A percentile compares a stretch with the other conserved stretches of the same genome.
phyloP scores from a whole-genome alignment of 2,113 vertebrate genomes.

The cat (Felis catus) region DNA sequence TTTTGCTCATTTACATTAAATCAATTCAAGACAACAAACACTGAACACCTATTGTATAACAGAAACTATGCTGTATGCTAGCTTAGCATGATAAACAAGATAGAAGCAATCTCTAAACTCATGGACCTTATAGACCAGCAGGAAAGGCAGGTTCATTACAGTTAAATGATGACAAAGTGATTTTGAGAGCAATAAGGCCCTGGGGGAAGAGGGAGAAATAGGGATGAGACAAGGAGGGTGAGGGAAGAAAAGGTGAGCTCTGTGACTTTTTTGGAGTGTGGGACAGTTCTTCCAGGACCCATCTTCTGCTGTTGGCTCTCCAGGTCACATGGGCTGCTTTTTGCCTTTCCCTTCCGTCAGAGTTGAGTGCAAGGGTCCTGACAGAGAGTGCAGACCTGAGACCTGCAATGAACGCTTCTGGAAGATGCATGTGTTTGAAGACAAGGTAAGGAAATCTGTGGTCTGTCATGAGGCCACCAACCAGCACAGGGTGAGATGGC shows the following conservation, averaged over 20 bases:
- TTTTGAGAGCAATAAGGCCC: neutral
- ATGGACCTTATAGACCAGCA: too few species aligned
- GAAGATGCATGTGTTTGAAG: neutral
- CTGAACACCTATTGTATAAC: neutral
- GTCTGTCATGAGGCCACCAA: neutral
- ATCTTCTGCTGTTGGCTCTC: neutral
- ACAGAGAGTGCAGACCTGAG: neutral
- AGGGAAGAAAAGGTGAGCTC: neutral
- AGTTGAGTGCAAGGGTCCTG: neutral
- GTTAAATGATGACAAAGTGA: neutral
- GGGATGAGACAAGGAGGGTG: neutral
- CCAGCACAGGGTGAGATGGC: neutral
- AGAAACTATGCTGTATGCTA: neutral
- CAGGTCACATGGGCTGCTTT: neutral
- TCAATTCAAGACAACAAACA: neutral
- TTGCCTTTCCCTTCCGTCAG: neutral
- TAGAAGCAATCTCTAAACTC: neutral
- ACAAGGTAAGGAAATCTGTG: neutral
- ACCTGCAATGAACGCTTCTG: neutral
- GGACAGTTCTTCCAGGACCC: accelerated
- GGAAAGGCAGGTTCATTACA: neutral
- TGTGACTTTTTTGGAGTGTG: too few species aligned
- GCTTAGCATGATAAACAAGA: neutral
- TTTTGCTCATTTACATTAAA: neutral
- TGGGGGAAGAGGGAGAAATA: neutral